Percentiles rank a stretch among this genome's conserved stretches.
Conservation (phyloP, 92 coral and sea anemone species). For the Phenganax marumi region DNA sequence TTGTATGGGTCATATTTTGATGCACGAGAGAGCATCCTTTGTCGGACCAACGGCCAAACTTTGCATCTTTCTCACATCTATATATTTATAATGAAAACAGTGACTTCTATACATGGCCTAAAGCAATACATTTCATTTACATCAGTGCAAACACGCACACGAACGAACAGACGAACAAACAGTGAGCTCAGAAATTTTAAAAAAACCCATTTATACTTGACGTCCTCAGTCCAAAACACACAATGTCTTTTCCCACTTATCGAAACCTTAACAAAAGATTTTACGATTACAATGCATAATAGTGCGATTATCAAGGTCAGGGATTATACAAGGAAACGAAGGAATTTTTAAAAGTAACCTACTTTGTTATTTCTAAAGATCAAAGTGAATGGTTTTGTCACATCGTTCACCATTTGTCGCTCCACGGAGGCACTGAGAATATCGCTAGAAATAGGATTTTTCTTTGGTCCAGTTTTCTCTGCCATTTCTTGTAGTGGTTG, state of each 20-base stretch:
- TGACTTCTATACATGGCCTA: background rate
- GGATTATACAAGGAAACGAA: too few species aligned
- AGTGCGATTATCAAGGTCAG: too few species aligned
- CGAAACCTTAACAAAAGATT: slow-evolving; percentile 7
- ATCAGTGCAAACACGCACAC: background rate
- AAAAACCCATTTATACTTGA: background rate
- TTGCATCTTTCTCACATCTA: background rate
- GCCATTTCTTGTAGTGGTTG: slow-evolving; percentile 1
- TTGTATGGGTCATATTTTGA: slow-evolving; percentile 64
- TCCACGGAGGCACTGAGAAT: slow-evolving; percentile 19
- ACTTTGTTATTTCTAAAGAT: slow-evolving; percentile 19
- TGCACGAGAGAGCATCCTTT: slow-evolving; percentile 26
- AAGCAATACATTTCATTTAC: background rate
- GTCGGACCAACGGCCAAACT: slow-evolving; percentile 37
- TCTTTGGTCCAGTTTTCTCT: slow-evolving; percentile 1
- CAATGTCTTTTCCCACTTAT: slow-evolving; percentile 13
- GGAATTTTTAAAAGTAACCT: background rate
- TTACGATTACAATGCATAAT: background rate
- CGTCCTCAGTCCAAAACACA: slow-evolving; percentile 33
- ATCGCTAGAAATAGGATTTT: background rate
- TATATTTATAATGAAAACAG: background rate
- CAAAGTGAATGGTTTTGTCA: slow-evolving; percentile 25
- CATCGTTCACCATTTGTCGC: background rate
- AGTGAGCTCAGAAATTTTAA: background rate
- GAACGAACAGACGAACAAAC: background rate